Base-by-base conservation (phyloP, 2,113 vertebrate genomes). In the Seriola quinqueradiata region DNA sequence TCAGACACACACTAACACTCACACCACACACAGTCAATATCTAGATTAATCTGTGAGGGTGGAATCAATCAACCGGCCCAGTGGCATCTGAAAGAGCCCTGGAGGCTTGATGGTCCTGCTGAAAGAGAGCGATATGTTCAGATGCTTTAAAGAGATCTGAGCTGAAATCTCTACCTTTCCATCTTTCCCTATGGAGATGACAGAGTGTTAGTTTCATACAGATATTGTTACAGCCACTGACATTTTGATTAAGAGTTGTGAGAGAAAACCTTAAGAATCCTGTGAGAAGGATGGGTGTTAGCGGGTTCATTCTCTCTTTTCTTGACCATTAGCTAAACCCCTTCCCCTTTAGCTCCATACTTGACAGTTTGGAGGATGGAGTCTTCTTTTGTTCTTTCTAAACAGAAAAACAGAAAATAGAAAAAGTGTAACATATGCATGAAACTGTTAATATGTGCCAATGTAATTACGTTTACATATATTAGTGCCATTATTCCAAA, bases 31-130 rank as follows among this genome's bases (percentile, higher is more conserved):
- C 75, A 75, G 63, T 79, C 84, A 74, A 72, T 74, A 85, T 86
- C 85, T 76, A 38, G 82, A 90, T 89, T 90, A 83, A 92, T 92
- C 87, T 89, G 74, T 44, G 81, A 70, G 28, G 79, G 17, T 60
- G 76, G 65, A 90, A 94, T 95, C 91, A 90, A 92, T 95, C 92
- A 92, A 17, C 44, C 17, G 2, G 69, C 61, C 72, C 16, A 32
- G 9, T 46, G 75, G 69, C 66, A 34, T 60, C 77, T 89, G 69
- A 11, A 46, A 42, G 68, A 75, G 77, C 65, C 68, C 65, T 0
- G 32, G 9, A 65, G 68, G 69, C 54, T 87, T 81, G 77, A 88
- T 87, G 72, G 82, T 57, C 75, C 44, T 34, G 48, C 87, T 90
- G 87, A 86, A 89, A 87, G 79, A 89, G 69, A 92, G 59, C 3